Conservation (phyloP, 2,113 vertebrate genomes). For the Mirza zaza region DNA sequence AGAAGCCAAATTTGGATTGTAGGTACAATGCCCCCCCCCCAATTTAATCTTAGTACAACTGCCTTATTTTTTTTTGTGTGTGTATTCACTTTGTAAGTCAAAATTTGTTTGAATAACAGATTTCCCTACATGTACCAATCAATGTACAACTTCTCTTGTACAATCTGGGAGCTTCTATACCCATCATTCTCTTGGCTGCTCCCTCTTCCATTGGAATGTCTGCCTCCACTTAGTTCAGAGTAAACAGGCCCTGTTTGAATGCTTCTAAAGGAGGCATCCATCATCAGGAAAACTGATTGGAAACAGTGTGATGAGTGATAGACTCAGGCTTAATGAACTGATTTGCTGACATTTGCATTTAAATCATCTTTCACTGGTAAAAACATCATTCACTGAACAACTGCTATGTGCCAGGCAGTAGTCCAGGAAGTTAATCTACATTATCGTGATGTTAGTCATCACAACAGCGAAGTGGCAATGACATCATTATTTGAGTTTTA, state of each 20-base stretch:
- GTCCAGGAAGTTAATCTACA: not conserved
- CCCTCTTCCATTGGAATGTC: not conserved
- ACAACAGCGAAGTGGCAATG: not conserved
- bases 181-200: not conserved
- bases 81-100: not conserved
- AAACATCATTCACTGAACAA: not conserved
- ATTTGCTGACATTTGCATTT: not conserved
- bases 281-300: not conserved
- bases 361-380: not conserved
- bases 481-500: not conserved
- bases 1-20: not conserved
- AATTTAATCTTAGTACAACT: not conserved
- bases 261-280: not conserved
- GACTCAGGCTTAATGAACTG: not conserved
- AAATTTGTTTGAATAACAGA: not conserved
- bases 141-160: not conserved
- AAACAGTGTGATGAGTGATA: not conserved
- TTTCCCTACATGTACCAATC: not conserved
- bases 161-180: not conserved
- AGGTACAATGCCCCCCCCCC: not conserved
- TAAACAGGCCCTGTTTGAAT: not conserved
- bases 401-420: not conserved
- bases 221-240: not conserved
- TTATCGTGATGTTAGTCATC: not conserved
- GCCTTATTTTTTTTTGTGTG: not conserved